Conservation (phyloP, 2,113 vertebrate species). For the Ondatra zibethicus region DNA sequence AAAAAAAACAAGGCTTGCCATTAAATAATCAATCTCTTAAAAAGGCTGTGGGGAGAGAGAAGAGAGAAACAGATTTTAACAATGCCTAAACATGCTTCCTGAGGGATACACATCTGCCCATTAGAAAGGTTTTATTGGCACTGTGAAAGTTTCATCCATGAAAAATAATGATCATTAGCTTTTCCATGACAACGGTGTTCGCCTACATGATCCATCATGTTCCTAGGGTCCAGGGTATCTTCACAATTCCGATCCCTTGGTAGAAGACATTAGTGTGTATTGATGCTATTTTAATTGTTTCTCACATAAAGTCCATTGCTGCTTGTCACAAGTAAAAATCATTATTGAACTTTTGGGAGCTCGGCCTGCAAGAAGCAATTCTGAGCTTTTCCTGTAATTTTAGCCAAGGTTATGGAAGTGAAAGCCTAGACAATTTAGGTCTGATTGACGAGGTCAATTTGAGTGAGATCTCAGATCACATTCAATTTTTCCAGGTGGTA, state of each 20-base stretch:
- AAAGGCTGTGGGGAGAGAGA: slow-evolving; percentile 25
- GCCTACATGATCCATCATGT: slow-evolving; percentile 58
- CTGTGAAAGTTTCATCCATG: slow-evolving; percentile 63
- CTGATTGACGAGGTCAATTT: slow-evolving; percentile 61
- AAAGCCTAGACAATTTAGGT: slow-evolving; percentile 46
- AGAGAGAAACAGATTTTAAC: slow-evolving; percentile 70
- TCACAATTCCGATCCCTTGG: slow-evolving; percentile 45
- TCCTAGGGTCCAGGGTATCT: slow-evolving; percentile 42
- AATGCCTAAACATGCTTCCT: slow-evolving; percentile 68
- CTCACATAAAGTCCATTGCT: slow-evolving; percentile 67
- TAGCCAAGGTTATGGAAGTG: slow-evolving; percentile 54
- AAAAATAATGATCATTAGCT: slow-evolving; percentile 75
- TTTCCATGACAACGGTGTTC: slow-evolving; percentile 69
- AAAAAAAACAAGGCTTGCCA: slow-evolving; percentile 42
- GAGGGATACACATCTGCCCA: neutral
- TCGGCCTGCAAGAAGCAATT: slow-evolving; percentile 14
- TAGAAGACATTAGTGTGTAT: slow-evolving; percentile 66
- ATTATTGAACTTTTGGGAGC: slow-evolving; percentile 71
- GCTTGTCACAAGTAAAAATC: slow-evolving; percentile 69
- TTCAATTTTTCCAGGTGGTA: slow-evolving; percentile 16
- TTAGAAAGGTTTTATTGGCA: slow-evolving; percentile 70
- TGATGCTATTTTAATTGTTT: slow-evolving; percentile 78
- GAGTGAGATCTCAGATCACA: slow-evolving; percentile 36
- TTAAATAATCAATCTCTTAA: slow-evolving; percentile 73
- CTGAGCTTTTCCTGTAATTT: slow-evolving; percentile 59